Conservation (phyloP, 2,888 invertebrate genomes). For the Anticlea derivata region DNA sequence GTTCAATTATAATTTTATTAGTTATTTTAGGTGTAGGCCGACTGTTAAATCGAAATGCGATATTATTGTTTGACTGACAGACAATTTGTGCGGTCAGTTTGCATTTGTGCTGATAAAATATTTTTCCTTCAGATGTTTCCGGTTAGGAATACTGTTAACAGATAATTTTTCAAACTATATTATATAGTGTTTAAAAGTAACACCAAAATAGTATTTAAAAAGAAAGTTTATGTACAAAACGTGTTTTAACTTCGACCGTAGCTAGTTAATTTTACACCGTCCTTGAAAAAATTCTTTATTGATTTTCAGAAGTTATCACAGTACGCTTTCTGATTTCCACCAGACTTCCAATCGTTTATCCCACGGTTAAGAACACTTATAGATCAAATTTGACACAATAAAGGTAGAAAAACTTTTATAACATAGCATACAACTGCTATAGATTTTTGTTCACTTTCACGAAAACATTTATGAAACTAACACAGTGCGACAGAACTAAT, state of each 20-base stretch:
- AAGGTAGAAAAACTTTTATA: no score
- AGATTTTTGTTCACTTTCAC: background rate
- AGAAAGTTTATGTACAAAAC: no score
- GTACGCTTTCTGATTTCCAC: no score
- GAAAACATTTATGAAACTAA: background rate
- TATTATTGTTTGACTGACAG: conserved; percentile 1
- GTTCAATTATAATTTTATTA: conserved; percentile 12
- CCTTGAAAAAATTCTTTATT: conserved; percentile 26
- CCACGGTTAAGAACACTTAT: no score
- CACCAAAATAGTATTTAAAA: no score
- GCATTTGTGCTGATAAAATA: background rate
- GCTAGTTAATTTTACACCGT: background rate
- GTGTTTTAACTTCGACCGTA: background rate
- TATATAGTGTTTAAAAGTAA: no score
- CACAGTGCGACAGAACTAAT: conserved; percentile 15
- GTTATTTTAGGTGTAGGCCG: conserved; percentile 14
- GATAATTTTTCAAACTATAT: background rate
- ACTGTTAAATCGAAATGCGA: background rate
- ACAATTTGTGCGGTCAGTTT: background rate
- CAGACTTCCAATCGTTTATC: conserved; percentile 1
- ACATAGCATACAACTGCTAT: background rate
- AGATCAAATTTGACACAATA: no score
- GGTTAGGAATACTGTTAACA: background rate
- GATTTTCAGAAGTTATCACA: no score
- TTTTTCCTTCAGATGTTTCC: background rate